A percentile compares a stretch with the other conserved stretches of the same genome.
Conservation (phyloP, 2,888 invertebrate genomes). For the Scelioninae gen. 1 region DNA sequence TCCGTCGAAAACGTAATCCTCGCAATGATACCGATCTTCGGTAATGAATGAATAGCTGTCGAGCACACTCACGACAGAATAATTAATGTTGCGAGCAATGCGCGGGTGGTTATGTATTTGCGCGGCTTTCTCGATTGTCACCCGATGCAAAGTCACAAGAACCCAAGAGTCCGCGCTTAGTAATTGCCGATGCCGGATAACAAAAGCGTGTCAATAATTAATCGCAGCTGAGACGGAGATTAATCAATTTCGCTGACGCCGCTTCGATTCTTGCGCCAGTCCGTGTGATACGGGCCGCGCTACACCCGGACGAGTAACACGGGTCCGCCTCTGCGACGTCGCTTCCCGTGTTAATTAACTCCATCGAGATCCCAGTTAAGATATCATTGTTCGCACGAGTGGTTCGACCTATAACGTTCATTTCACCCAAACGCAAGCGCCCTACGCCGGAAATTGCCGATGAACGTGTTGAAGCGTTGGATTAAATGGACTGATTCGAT, state of each 20-base stretch:
- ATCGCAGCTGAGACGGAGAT: constrained; percentile 77
- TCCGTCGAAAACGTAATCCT: constrained; percentile 44
- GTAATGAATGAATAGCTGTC: constrained; percentile 54
- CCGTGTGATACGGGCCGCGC: constrained; percentile 24
- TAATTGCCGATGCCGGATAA: constrained; percentile 78
- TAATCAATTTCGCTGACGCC: constrained; percentile 81
- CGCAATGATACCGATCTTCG: constrained; percentile 32
- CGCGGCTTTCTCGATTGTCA: constrained; percentile 57
- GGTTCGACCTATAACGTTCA: constrained; percentile 61
- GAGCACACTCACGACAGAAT: constrained; percentile 53
- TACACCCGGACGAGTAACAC: constrained; percentile 46
- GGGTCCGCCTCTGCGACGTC: constrained; percentile 71
- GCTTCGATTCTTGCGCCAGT: constrained; percentile 36
- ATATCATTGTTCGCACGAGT: constrained; percentile 76
- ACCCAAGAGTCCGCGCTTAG: constrained; percentile 29
- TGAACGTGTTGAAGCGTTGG: constrained; percentile 61
- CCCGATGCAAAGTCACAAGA: constrained; percentile 5
- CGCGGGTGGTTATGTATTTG: constrained; percentile 52
- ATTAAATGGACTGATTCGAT: constrained; percentile 63
- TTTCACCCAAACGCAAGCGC: constrained; percentile 46
- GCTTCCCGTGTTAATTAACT: constrained; percentile 81
- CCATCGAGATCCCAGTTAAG: constrained; percentile 79
- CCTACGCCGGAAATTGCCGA: constrained; percentile 43
- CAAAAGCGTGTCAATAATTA: constrained; percentile 82
- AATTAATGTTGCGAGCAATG: constrained; percentile 59